Evolutionary conservation across 35 echinoderm and acorn worm species (phyloP).

Genomic region (Acanthaster planci): DNA sequence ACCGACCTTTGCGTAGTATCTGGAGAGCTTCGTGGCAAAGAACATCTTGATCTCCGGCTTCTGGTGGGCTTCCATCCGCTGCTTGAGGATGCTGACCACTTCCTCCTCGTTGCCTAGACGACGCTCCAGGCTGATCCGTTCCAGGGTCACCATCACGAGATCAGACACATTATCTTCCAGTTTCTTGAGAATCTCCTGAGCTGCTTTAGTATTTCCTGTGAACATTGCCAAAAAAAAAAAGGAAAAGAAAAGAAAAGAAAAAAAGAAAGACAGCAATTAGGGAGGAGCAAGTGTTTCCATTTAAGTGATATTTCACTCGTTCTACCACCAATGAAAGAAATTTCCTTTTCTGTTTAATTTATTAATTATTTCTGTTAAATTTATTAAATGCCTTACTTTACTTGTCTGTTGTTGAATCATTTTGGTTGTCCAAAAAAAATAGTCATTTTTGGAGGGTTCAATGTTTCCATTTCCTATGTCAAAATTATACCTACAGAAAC

Average conservation of each 20-base stretch:
- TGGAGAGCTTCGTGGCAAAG: constrained; percentile 70
- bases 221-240: neutral
- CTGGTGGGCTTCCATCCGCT: constrained; percentile 39
- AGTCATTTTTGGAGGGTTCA: too few species aligned
- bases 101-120: constrained; percentile 54
- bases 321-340: too few species aligned
- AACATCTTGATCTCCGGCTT: constrained; percentile 59
- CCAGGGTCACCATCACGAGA: constrained; percentile 61
- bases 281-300: neutral
- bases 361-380: too few species aligned
- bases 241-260: neutral
- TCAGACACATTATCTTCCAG: constrained; percentile 59
- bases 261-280: neutral
- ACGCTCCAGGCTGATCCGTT: constrained; percentile 83
- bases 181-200: constrained; percentile 70
- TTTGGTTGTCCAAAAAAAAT: too few species aligned
- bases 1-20: constrained; percentile 84
- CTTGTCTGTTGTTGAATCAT: too few species aligned
- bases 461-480: too few species aligned
- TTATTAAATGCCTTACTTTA: too few species aligned
- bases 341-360: too few species aligned
- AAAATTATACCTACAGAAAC: too few species aligned
- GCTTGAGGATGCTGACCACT: constrained; percentile 56
- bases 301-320: neutral
- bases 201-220: constrained; percentile 67